Evolutionary conservation across 2,113 vertebrate genomes (phyloP), one percentile per base, ranked within the genome.

Genomic region (Meles meles): DNA sequence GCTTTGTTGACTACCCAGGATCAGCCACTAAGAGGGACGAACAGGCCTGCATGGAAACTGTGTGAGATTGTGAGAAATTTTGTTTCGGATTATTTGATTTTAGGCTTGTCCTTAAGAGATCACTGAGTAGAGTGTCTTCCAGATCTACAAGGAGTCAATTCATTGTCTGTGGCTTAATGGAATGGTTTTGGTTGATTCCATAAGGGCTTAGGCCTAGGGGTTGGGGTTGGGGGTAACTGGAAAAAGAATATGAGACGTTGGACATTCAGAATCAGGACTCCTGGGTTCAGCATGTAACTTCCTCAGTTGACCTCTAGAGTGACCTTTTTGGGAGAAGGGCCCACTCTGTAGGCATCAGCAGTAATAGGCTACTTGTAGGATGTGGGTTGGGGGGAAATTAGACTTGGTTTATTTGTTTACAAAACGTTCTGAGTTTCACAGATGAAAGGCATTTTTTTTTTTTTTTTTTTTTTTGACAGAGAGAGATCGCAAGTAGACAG

Each of bases 31-130:
- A 55, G 42, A 87, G 67, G 80, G 92, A 55, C n/a, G 91, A 74
- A 65, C 55, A 83, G 82, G 47, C 72, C 72, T 80, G 44, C 55
- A 3, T 89, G 96, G 93, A 89, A 79, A 79, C 88, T 82, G 74
- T 89, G 47, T 93, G 79, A 92, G 76, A 74, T 67, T 88, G 74
- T 93, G 79, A 89, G 79, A 95, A 93, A 84, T 79, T 63, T 91
- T 71, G 77, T 74, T 95, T 93, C 4, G 67, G 67, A 39, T 93
- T 87, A 76, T 85, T 80, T 95, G 72, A 79, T 94, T 96, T 86
- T 93, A 61, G 86, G 39, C 31, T 97, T 93, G 74, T 91, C 89
- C 94, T 88, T 82, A 92, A 88, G 42, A n/a, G 37, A 31, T 89
- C 67, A 74, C 82, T 93, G 79, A 74, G 55, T 86, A 93, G 61